phyloP scores from a whole-genome alignment of 2,888 invertebrate genomes.

The Monopis laevigella region DNA sequence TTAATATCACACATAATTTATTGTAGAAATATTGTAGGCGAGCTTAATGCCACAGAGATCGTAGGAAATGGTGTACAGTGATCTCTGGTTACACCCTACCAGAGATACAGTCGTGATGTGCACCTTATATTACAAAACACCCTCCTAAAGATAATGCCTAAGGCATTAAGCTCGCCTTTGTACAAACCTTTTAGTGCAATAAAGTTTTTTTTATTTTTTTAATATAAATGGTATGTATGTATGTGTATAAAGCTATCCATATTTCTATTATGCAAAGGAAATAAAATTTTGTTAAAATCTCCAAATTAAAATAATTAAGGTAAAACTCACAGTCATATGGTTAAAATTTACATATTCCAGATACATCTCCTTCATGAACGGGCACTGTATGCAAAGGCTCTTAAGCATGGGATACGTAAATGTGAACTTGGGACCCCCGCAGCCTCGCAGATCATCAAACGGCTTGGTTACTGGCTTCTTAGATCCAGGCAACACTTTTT shows the following conservation, averaged over 20 bases:
- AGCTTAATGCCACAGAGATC: too few species aligned
- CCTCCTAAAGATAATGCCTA: too few species aligned
- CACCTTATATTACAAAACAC: too few species aligned
- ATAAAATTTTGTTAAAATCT: not conserved
- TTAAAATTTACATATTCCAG: slow-evolving; percentile 63
- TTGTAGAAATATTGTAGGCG: too few species aligned
- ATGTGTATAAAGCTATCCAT: not conserved
- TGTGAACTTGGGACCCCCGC: slow-evolving; percentile 36
- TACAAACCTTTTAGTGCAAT: not conserved
- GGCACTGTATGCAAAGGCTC: slow-evolving; percentile 36
- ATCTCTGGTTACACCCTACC: too few species aligned
- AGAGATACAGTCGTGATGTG: too few species aligned
- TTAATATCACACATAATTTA: too few species aligned
- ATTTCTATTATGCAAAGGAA: not conserved
- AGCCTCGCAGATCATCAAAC: slow-evolving; percentile 17
- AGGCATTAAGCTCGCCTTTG: too few species aligned
- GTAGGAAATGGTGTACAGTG: too few species aligned
- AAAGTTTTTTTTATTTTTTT: too few species aligned
- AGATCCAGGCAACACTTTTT: not conserved
- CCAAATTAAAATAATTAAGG: not conserved
- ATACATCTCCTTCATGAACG: slow-evolving; percentile 41
- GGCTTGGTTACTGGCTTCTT: not conserved
- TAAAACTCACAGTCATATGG: slow-evolving; percentile 42
- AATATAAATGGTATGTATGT: too few species aligned
- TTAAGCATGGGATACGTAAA: slow-evolving; percentile 32